Percentiles rank a stretch among this genome's conserved stretches.
Conservation (phyloP, 2,797 vertebrate species). For the Menidia menidia region DNA sequence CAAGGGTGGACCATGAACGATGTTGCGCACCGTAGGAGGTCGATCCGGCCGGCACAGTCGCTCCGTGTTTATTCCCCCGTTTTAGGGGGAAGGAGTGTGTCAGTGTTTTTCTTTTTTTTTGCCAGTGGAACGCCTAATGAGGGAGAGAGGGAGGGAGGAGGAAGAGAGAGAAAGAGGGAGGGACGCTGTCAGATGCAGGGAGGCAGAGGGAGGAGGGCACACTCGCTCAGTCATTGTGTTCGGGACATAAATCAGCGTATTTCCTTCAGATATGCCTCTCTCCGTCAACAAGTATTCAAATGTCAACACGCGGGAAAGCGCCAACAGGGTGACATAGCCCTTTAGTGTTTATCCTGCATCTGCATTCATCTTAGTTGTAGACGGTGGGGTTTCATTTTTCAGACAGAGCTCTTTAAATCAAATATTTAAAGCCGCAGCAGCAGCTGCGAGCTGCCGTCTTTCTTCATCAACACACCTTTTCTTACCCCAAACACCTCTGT, state of each 20-base stretch:
- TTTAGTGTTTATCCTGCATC: conserved; percentile 29
- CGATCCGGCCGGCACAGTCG: conserved; percentile 65
- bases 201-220: conserved; percentile 39
- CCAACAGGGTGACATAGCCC: conserved; percentile 29
- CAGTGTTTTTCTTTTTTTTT: conserved; percentile 50
- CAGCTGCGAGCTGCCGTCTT: conserved; percentile 46
- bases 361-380: conserved; percentile 6
- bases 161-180: conserved; percentile 68
- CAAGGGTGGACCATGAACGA: conserved; percentile 70
- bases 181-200: conserved; percentile 71
- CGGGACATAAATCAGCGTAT: conserved; percentile 14
- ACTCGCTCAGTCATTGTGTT: conserved; percentile 16
- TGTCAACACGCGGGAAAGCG: background rate
- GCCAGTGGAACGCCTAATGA: conserved; percentile 68
- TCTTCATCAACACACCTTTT: conserved; percentile 56
- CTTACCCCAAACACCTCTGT: conserved; percentile 29
- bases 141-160: conserved; percentile 57
- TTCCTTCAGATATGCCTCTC: conserved; percentile 9
- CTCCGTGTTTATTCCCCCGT: conserved; percentile 63
- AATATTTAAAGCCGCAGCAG: conserved; percentile 31
- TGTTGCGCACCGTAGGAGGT: conserved; percentile 60
- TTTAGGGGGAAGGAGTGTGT: conserved; percentile 57
- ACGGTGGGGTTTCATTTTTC: conserved; percentile 7
- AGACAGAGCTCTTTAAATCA: conserved; percentile 1
- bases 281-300: conserved; percentile 56